A percentile compares a stretch with the other conserved stretches of the same genome.
Conservation (phyloP, 2,113 vertebrate species). For the Ciconia boyciana region DNA sequence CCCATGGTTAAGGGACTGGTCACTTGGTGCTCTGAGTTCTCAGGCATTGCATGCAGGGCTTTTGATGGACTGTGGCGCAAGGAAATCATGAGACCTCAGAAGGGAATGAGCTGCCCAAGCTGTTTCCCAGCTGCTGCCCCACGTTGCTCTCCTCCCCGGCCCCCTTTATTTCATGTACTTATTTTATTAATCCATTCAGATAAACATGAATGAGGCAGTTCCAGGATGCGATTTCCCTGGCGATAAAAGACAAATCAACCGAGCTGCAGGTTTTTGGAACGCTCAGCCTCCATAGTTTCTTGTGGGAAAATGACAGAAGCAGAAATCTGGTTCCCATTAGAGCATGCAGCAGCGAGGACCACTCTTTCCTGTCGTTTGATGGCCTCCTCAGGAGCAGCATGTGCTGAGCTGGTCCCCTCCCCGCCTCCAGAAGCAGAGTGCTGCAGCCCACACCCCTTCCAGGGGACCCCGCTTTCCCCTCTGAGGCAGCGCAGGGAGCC, state of each 20-base stretch:
- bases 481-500: neutral
- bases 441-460: neutral
- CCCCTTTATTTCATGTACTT: neutral
- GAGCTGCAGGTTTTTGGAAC: neutral
- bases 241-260: neutral
- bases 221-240: slow-evolving; percentile 6
- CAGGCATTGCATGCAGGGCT: neutral
- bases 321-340: slow-evolving; percentile 30
- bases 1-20: neutral
- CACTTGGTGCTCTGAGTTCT: neutral
- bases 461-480: neutral
- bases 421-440: neutral
- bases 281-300: neutral
- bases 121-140: slow-evolving; percentile 41
- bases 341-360: neutral
- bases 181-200: slow-evolving; percentile 12
- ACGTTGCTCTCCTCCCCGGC: neutral
- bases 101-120: neutral
- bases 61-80: neutral
- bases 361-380: neutral
- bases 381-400: neutral
- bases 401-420: neutral
- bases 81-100: neutral
- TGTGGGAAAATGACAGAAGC: slow-evolving; percentile 15
- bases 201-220: slow-evolving; percentile 39